These are phyloP conservation scores for Dendroctonus valens DNA, from an alignment of 1,140 invertebrate genomes.

Conservation along the genomic window DNA sequence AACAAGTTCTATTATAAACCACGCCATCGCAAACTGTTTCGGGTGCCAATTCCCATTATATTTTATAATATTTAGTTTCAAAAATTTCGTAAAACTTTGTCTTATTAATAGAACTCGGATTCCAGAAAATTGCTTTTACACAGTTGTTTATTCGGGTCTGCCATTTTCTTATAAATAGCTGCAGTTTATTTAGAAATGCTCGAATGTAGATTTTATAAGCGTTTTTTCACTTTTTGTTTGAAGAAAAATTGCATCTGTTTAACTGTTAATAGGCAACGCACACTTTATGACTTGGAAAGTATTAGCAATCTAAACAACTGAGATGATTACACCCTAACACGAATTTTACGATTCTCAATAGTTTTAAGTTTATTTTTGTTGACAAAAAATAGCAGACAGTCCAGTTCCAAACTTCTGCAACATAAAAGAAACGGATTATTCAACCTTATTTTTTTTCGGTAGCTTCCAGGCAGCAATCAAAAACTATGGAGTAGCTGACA, in stretches of 20 bases:
- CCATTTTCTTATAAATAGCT: slow-evolving; percentile 2
- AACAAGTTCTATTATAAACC: slow-evolving; percentile 5
- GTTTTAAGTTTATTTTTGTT: too few species aligned
- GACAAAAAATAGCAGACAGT: too few species aligned
- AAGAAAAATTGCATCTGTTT: neutral
- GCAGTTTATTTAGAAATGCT: slow-evolving; percentile 2
- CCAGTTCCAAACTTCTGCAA: neutral
- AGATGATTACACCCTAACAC: too few species aligned
- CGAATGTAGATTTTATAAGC: neutral
- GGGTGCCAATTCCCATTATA: slow-evolving; percentile 10
- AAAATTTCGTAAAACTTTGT: slow-evolving; percentile 1
- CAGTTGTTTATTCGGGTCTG: neutral
- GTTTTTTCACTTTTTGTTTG: neutral
- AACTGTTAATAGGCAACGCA: too few species aligned
- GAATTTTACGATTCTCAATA: too few species aligned
- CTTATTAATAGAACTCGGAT: slow-evolving; percentile 7
- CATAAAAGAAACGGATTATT: neutral
- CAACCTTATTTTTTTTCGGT: slow-evolving; percentile 37
- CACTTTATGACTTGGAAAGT: too few species aligned
- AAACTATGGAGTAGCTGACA: slow-evolving; percentile 85
- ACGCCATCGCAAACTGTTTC: neutral
- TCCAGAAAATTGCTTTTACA: slow-evolving; percentile 7
- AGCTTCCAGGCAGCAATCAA: slow-evolving; percentile 89
- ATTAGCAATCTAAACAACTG: too few species aligned
- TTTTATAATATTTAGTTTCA: slow-evolving; percentile 18